Evolutionary conservation across 1,140 invertebrate genomes (phyloP).

Genomic region (Drosophila mauritiana): DNA sequence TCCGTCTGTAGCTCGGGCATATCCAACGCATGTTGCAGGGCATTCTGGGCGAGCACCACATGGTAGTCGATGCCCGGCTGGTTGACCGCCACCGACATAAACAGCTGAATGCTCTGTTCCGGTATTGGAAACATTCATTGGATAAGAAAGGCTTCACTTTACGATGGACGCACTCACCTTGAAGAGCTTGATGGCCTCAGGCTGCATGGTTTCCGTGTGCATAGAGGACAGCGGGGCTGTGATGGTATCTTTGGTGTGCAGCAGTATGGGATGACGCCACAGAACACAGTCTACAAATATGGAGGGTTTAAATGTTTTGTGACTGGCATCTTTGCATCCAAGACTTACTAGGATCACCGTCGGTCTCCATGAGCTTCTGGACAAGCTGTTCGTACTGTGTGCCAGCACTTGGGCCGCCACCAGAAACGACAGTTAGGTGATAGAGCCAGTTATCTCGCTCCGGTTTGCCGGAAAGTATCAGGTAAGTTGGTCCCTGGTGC

Average conservation of each 20-base stretch:
- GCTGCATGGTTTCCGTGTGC: constrained; percentile 92
- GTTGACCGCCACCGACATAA: constrained; percentile 97
- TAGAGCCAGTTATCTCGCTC: constrained; percentile 97
- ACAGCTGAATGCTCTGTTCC: constrained; percentile 94
- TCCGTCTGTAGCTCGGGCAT: constrained; percentile 95
- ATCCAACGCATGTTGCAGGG: constrained; percentile 95
- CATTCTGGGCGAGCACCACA: constrained; percentile 97
- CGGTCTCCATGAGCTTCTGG: constrained; percentile 97
- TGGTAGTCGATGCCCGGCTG: constrained; percentile 98
- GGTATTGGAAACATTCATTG: background rate
- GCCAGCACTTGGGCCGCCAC: constrained; percentile 94
- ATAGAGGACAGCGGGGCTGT: constrained; percentile 93
- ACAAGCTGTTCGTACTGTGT: constrained; percentile 98
- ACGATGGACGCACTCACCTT: constrained; percentile 88
- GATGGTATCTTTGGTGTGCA: constrained; percentile 96
- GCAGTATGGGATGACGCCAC: constrained; percentile 95
- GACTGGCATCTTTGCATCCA: background rate
- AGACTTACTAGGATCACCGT: constrained; percentile 93
- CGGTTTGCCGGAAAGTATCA: constrained; percentile 95
- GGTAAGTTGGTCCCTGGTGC: constrained; percentile 95
- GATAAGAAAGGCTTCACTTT: background rate
- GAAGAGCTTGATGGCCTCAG: constrained; percentile 96
- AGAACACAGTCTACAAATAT: constrained; percentile 91
- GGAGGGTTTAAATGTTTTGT: background rate
- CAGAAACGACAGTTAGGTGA: constrained; percentile 96